Conservation (phyloP, 2,797 vertebrate genomes). For the Pseudochirops corinnae region DNA sequence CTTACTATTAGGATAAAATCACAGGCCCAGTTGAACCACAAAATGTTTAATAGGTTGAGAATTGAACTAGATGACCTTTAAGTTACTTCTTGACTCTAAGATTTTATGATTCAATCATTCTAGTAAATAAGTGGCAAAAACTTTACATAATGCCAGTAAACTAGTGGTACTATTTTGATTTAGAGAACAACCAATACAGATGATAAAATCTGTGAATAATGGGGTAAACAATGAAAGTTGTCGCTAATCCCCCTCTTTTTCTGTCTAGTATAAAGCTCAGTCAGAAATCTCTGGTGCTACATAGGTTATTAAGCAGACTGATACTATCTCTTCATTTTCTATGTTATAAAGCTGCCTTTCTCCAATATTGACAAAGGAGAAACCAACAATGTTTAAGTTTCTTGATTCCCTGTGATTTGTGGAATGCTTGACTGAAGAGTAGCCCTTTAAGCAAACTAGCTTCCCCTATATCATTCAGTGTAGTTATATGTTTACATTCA, state of each 20-base stretch:
- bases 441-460: neutral
- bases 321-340: constrained; percentile 8
- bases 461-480: neutral
- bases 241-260: neutral
- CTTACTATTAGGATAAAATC: neutral
- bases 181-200: neutral
- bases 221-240: neutral
- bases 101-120: neutral
- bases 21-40: neutral
- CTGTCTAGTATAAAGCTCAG: neutral
- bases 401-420: neutral
- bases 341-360: neutral
- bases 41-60: neutral
- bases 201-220: constrained; percentile 1
- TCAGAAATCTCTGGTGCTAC: neutral
- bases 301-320: neutral
- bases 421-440: neutral
- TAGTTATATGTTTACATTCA: neutral
- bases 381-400: neutral
- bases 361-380: neutral
- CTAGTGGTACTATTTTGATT: neutral
- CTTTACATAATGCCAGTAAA: neutral
- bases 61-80: constrained; percentile 1
- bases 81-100: neutral
- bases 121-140: neutral